These are phyloP conservation scores for Tenthredo notha DNA, from an alignment of 2,888 invertebrate species.

Conservation along the genomic window DNA sequence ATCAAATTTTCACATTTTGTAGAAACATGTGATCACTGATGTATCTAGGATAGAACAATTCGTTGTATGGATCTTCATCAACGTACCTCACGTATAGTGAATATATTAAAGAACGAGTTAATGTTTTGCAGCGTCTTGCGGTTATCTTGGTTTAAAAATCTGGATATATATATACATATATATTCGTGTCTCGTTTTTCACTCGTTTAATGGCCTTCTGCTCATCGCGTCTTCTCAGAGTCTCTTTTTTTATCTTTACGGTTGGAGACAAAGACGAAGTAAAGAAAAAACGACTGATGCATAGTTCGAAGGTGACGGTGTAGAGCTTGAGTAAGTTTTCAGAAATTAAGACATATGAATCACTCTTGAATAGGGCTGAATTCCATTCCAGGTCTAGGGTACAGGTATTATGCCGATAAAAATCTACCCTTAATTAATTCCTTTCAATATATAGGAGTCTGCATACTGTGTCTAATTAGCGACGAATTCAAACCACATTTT, in stretches of 20 bases:
- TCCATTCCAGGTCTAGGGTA: constrained; percentile 19
- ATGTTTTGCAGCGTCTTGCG: constrained; percentile 2
- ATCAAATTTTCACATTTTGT: neutral
- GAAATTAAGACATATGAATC: constrained; percentile 2
- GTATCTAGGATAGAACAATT: neutral
- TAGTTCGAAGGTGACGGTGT: neutral
- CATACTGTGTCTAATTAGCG: constrained; percentile 6
- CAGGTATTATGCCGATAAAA: constrained; percentile 11
- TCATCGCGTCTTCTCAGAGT: constrained; percentile 8
- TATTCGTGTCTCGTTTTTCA: constrained; percentile 47
- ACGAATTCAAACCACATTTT: constrained; percentile 11
- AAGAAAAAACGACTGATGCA: neutral
- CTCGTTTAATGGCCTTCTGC: constrained; percentile 29
- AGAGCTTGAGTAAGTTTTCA: constrained; percentile 1
- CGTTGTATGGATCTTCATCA: too few relatives aligned
- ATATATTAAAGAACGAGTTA: neutral
- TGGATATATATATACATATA: neutral
- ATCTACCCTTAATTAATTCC: constrained; percentile 35
- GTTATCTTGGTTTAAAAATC: constrained; percentile 40
- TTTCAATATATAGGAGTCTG: neutral
- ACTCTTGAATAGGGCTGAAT: constrained; percentile 17
- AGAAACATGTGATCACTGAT: neutral
- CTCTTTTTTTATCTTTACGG: constrained; percentile 47
- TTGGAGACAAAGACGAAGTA: neutral
- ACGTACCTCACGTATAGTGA: neutral